These are phyloP conservation scores for Pollenia griseotomentosa DNA, from an alignment of 2,888 invertebrate species.

Conservation along the genomic window DNA sequence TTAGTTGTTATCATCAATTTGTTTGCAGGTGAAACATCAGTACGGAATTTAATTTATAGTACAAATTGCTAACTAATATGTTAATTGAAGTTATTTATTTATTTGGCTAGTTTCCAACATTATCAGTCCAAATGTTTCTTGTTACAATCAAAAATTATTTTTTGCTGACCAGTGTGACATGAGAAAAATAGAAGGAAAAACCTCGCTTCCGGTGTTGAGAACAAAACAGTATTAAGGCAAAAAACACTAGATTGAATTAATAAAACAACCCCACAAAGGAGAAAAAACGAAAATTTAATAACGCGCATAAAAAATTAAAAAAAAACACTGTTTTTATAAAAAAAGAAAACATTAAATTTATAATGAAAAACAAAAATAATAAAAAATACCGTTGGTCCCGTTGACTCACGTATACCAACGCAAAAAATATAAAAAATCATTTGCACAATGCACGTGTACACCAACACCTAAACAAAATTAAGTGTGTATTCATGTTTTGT, in stretches of 20 bases:
- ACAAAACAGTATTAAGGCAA: constrained; percentile 27
- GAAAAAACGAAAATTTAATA: constrained; percentile 49
- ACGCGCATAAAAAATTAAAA: constrained; percentile 17
- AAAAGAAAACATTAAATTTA: constrained; percentile 5
- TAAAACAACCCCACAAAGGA: not conserved
- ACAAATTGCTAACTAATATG: too few species aligned
- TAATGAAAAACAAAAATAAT: not conserved
- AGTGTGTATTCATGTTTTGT: not conserved
- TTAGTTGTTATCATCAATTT: too few species aligned
- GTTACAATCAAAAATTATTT: too few species aligned
- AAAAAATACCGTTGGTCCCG: too few species aligned
- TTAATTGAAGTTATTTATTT: too few species aligned
- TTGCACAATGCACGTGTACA: not conserved
- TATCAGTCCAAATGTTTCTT: too few species aligned
- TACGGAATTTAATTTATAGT: too few species aligned
- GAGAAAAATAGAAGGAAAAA: not conserved
- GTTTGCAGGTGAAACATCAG: too few species aligned
- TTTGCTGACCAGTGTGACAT: not conserved
- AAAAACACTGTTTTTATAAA: too few species aligned
- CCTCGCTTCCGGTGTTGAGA: constrained; percentile 37
- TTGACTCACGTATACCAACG: too few species aligned
- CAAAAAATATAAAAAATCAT: not conserved
- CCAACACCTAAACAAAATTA: constrained; percentile 1
- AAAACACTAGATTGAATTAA: not conserved
- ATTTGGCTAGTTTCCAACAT: too few species aligned